Evolutionary conservation across 2,113 vertebrate genomes (phyloP), one percentile per base, ranked within the genome.

Genomic region (Mormyrus iriodes): DNA sequence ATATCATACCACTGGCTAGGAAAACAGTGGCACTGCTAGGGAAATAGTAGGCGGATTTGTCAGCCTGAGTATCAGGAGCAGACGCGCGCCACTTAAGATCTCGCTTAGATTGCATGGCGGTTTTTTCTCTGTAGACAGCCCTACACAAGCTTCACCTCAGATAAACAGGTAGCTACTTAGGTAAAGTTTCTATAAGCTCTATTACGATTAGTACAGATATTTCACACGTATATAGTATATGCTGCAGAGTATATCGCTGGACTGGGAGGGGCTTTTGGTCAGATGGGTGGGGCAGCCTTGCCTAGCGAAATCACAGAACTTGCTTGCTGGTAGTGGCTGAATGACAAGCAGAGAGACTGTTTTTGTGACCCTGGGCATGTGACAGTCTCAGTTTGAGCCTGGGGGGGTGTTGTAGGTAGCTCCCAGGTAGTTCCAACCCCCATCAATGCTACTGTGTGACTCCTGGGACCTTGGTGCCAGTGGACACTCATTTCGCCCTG

Each of bases 101-200:
- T 84, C 21, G 21, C 82, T 84, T 48, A 24, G 17, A 42, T 42
- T 15, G 21, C 1, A 8, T 8, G 21, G 24, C 24, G 82, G 21
- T 24, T 9, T 46, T 27, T 4, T 3, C 31, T 65, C 69, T 88
- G 88, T 52, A 88, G 9, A 44, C 73, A 24, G 19, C 35, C 9
- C n/a, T 53, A 46, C 48, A 13, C 46, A 82, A 73, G 31, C 35
- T 3, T 13, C 35, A 39, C 69, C 31, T 88, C 49, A 6, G 21
- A 88, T 73, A 88, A 76, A 46, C 61, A n/a, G 69, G 42, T 46
- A 13, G 46, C 42, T 52, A 51, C 82, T 69, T 49, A 88, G 39
- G 52, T 79, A 13, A 88, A 79, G 19, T 79, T 88, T 53, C 48
- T 24, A 53, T 27, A 79, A 79, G 88, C 69, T 88, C 27, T 79